Evolutionary conservation across 2,797 vertebrate genomes (phyloP).

Genomic region (Tragelaphus oryx): DNA sequence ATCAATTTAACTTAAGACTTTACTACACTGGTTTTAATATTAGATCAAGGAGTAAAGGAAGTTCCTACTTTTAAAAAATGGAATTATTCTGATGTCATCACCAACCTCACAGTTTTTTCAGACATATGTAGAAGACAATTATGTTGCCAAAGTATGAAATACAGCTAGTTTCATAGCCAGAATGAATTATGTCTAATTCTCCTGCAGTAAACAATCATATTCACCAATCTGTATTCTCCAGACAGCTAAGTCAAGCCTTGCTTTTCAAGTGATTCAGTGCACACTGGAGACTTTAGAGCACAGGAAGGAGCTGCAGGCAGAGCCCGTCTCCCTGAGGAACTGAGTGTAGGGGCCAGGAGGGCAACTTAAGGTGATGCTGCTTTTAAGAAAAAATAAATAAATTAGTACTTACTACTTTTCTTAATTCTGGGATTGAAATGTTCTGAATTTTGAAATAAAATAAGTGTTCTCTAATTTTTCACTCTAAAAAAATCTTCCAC

Average conservation of each 20-base stretch:
- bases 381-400: background rate
- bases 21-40: background rate
- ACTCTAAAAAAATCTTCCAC: background rate
- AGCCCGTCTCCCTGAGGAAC: background rate
- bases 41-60: background rate
- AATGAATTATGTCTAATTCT: background rate
- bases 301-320: background rate
- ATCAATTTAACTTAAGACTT: background rate
- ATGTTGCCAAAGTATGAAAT: background rate
- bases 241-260: background rate
- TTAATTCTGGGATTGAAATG: background rate
- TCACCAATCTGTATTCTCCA: slow-evolving; percentile 36
- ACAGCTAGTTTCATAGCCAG: slow-evolving; percentile 25
- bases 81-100: background rate
- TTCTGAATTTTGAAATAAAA: slow-evolving; percentile 9
- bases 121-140: background rate
- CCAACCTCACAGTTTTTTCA: background rate
- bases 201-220: slow-evolving; percentile 30
- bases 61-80: background rate
- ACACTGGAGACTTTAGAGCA: background rate
- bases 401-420: background rate
- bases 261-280: slow-evolving; percentile 36
- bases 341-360: background rate
- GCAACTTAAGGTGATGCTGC: background rate
- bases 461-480: background rate